phyloP scores from a whole-genome alignment of 2,888 invertebrate species.

The Volucella zonaria region DNA sequence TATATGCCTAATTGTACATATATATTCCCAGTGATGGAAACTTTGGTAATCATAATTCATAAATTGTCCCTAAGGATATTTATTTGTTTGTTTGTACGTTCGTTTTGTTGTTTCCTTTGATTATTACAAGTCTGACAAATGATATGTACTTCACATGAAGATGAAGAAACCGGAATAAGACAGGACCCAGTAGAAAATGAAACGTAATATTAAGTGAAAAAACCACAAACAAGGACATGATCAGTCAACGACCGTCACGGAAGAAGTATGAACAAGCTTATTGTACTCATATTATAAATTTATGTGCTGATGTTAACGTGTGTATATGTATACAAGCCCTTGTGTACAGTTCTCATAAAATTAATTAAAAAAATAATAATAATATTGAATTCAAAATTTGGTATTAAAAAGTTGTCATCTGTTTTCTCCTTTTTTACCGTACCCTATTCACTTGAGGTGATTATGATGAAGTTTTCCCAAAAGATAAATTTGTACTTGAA shows the following conservation, averaged over 20 bases:
- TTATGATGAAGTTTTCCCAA: too few relatives aligned
- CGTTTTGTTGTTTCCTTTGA: conserved; percentile 55
- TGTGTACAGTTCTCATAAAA: conserved; percentile 40
- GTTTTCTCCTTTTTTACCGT: too few relatives aligned
- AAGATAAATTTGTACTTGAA: too few relatives aligned
- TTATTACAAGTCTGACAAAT: conserved; percentile 65
- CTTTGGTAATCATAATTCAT: conserved; percentile 65
- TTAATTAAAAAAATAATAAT: conserved; percentile 32
- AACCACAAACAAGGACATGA: conserved; percentile 41
- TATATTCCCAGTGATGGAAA: conserved; percentile 29
- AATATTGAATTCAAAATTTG: background rate
- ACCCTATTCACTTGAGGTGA: too few relatives aligned
- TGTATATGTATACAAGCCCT: background rate
- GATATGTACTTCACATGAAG: conserved; percentile 56
- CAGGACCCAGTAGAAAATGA: background rate
- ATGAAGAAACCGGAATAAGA: conserved; percentile 54
- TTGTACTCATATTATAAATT: conserved; percentile 53
- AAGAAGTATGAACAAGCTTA: conserved; percentile 21
- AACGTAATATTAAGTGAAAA: conserved; percentile 51
- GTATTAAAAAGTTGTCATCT: too few relatives aligned
- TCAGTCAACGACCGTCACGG: conserved; percentile 13
- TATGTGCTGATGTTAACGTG: conserved; percentile 43
- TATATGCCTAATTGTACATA: conserved; percentile 11
- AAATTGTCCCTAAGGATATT: conserved; percentile 64
- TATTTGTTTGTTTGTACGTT: conserved; percentile 60